Evolutionary conservation across 92 coral and sea anemone species (phyloP).

Genomic region (Palythoa heliodiscus): DNA sequence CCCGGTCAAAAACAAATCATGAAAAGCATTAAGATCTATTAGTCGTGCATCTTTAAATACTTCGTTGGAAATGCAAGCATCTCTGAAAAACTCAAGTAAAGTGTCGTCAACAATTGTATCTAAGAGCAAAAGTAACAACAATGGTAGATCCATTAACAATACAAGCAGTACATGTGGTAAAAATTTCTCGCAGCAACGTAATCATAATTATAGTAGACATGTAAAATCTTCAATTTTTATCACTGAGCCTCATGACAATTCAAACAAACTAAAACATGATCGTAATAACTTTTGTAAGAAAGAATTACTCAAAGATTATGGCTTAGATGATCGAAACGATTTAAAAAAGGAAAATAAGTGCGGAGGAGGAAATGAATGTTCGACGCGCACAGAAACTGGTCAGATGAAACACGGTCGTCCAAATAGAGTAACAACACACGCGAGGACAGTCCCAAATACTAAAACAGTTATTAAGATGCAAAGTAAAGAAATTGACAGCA

Average conservation of each 20-base stretch:
- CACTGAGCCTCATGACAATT: not conserved
- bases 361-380: not conserved
- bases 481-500: not conserved
- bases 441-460: not conserved
- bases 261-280: not conserved
- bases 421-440: not conserved
- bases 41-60: not conserved
- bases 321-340: not conserved
- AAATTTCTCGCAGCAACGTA: not conserved
- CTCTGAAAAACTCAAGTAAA: not conserved
- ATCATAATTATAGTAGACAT: slow-evolving; percentile 45
- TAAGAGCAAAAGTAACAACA: not conserved
- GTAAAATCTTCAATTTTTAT: not conserved
- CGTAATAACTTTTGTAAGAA: not conserved
- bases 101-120: not conserved
- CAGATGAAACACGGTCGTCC: not conserved
- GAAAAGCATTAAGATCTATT: not conserved
- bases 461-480: not conserved
- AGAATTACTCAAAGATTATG: not conserved
- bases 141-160: not conserved
- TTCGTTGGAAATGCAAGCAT: not conserved
- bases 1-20: not conserved
- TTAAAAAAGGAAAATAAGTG: not conserved
- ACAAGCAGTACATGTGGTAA: not conserved
- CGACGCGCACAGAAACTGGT: not conserved